Evolutionary conservation across 2,113 vertebrate species (phyloP).

Genomic region (Chaetodon auriga): DNA sequence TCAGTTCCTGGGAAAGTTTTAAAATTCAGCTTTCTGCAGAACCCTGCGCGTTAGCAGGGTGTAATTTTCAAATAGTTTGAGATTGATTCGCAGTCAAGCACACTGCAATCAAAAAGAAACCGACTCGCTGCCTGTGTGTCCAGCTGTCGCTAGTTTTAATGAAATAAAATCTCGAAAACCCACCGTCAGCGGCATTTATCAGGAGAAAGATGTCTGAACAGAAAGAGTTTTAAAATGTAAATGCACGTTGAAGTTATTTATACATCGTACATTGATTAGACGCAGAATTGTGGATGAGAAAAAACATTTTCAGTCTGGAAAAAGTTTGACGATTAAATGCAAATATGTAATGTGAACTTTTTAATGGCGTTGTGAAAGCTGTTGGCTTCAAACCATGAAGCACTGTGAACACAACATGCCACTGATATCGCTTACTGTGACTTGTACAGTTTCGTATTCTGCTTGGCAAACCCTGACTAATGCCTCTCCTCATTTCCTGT

Average conservation of each 20-base stretch:
- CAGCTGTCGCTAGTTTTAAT: constrained; percentile 13
- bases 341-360: constrained; percentile 9
- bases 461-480: neutral
- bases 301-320: neutral
- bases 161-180: constrained; percentile 5
- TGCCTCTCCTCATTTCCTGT: neutral
- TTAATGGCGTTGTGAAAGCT: constrained; percentile 10
- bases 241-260: neutral
- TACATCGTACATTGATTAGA: neutral
- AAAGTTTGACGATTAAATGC: neutral
- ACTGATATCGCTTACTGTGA: neutral
- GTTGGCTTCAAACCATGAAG: neutral
- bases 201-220: neutral
- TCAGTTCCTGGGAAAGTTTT: neutral
- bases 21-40: neutral
- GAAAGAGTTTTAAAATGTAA: neutral
- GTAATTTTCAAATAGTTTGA: constrained; percentile 2
- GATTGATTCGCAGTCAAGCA: constrained; percentile 18
- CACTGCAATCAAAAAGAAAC: constrained; percentile 11
- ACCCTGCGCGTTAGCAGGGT: neutral
- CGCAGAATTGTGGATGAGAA: neutral
- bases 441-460: neutral
- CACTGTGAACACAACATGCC: neutral
- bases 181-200: neutral
- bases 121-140: constrained; percentile 7